Evolutionary conservation across 2,113 vertebrate genomes (phyloP).

Genomic region (Australoheros scitulus): DNA sequence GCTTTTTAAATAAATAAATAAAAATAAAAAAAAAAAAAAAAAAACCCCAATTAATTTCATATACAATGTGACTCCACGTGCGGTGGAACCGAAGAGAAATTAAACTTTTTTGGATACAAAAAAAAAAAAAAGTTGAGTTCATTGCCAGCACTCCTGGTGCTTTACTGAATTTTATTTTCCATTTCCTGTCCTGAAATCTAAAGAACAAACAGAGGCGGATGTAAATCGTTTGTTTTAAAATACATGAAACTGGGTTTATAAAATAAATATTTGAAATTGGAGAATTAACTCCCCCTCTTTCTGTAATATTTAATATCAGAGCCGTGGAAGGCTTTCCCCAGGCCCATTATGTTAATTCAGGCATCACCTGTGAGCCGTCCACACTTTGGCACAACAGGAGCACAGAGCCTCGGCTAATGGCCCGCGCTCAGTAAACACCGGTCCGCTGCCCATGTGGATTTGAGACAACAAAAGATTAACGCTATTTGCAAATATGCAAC

Average conservation of each 20-base stretch:
- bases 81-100: not conserved
- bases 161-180: not conserved
- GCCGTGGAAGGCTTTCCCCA: not conserved
- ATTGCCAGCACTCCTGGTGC: no score
- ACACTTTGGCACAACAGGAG: slow-evolving; percentile 70
- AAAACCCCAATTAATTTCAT: not conserved
- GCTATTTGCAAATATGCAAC: slow-evolving; percentile 80
- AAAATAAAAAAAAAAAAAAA: no score
- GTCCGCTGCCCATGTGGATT: slow-evolving; percentile 75
- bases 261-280: not conserved
- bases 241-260: not conserved
- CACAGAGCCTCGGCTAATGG: slow-evolving; percentile 66
- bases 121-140: not conserved
- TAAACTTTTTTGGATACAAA: not conserved
- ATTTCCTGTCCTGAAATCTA: not conserved
- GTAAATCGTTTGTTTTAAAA: not conserved
- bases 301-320: slow-evolving; percentile 45
- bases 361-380: slow-evolving; percentile 67
- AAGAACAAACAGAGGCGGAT: not conserved
- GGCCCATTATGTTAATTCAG: slow-evolving; percentile 69
- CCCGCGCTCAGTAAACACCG: slow-evolving; percentile 70
- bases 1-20: no score
- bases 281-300: not conserved
- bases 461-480: slow-evolving; percentile 81
- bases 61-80: not conserved